These are phyloP conservation scores for Tanaodytes sp. DNA, from an alignment of 2,888 invertebrate species.

Conservation along the genomic window DNA sequence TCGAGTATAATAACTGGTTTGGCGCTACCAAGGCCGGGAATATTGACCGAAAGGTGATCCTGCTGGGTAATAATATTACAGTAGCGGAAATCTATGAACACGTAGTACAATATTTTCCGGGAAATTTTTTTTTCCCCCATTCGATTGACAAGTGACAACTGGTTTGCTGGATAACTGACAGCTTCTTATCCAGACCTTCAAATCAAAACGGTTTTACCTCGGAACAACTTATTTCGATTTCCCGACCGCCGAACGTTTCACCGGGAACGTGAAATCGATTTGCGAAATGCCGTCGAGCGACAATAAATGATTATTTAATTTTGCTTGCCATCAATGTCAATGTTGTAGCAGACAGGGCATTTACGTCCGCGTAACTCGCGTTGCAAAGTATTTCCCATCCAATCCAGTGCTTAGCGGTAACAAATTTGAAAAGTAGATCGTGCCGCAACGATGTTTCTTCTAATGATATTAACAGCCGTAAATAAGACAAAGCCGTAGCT, in stretches of 20 bases:
- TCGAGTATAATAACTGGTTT: too few species aligned
- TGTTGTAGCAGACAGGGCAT: slow-evolving; percentile 27
- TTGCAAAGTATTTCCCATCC: slow-evolving; percentile 48
- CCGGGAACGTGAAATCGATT: slow-evolving; percentile 24
- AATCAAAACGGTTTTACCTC: too few species aligned
- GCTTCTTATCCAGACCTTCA: too few species aligned
- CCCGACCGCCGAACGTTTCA: background rate
- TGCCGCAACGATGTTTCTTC: too few species aligned
- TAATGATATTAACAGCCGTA: slow-evolving; percentile 32
- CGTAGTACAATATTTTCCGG: background rate
- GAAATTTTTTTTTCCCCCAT: background rate
- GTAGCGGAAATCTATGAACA: background rate
- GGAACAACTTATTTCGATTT: too few species aligned
- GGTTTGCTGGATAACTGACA: too few species aligned
- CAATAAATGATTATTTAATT: slow-evolving; percentile 50
- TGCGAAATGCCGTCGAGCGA: slow-evolving; percentile 21
- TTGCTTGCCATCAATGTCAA: slow-evolving; percentile 46
- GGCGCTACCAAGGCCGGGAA: too few species aligned
- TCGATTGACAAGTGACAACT: too few species aligned
- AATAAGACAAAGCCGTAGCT: slow-evolving; percentile 24
- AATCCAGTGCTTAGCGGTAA: slow-evolving; percentile 40
- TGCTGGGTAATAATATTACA: too few species aligned
- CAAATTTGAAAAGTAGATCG: slow-evolving; percentile 5
- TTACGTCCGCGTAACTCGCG: slow-evolving; percentile 12
- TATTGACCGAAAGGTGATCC: too few species aligned